phyloP scores from a whole-genome alignment of 2,113 vertebrate genomes.

The Ammodramus savannarum region DNA sequence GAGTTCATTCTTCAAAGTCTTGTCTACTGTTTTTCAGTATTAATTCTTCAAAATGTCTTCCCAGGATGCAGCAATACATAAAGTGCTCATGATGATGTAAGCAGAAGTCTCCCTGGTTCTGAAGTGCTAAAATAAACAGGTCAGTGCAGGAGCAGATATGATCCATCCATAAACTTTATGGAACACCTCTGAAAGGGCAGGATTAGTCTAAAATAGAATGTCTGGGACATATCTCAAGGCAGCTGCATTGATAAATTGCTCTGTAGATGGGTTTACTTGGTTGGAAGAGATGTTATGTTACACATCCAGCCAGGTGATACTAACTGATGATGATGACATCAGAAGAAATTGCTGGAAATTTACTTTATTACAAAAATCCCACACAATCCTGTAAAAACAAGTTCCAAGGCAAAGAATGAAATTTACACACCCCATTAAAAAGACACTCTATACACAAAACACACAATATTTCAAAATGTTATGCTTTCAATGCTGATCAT shows the following conservation, averaged over 20 bases:
- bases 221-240: background rate
- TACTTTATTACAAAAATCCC: background rate
- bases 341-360: conserved; percentile 40
- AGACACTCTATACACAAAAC: conserved; percentile 11
- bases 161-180: conserved; percentile 3
- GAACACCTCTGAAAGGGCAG: background rate
- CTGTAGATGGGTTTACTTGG: background rate
- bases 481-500: background rate
- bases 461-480: conserved; percentile 1
- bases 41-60: conserved; percentile 51
- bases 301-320: background rate
- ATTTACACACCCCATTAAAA: conserved; percentile 24
- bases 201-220: conserved; percentile 41
- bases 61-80: background rate
- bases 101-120: background rate
- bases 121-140: conserved; percentile 55
- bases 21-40: conserved; percentile 13
- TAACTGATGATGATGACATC: background rate
- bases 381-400: background rate
- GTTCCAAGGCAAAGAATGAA: background rate
- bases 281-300: background rate
- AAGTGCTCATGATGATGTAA: conserved; percentile 25
- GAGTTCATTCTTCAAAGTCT: background rate
- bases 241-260: conserved; percentile 23
- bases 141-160: conserved; percentile 4